phyloP scores from a whole-genome alignment of 1,140 invertebrate genomes.

The Heliconius himera region DNA sequence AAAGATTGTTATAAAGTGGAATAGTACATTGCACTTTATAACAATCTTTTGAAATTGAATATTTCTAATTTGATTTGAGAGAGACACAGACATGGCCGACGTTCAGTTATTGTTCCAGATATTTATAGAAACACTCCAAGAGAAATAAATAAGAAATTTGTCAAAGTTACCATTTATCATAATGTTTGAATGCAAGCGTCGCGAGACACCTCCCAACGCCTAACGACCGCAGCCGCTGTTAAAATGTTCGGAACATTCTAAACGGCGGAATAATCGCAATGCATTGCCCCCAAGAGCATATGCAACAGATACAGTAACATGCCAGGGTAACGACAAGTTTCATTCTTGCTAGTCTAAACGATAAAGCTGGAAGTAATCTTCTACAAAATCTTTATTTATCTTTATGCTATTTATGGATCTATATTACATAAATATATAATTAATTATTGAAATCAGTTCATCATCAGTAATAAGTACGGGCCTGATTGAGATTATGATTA shows the following conservation, averaged over 20 bases:
- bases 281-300: conserved; percentile 56
- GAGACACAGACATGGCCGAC: background rate
- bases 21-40: too few relatives aligned
- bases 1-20: too few relatives aligned
- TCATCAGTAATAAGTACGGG: too few relatives aligned
- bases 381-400: background rate
- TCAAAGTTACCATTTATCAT: conserved; percentile 33
- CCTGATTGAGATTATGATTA: too few relatives aligned
- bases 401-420: background rate
- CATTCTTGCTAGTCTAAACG: conserved; percentile 14
- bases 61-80: background rate
- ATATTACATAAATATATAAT: too few relatives aligned
- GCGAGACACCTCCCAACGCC: conserved; percentile 51
- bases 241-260: conserved; percentile 60
- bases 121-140: background rate
- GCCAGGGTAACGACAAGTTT: conserved; percentile 44
- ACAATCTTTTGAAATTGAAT: background rate
- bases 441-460: too few relatives aligned
- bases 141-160: conserved; percentile 28
- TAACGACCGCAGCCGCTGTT: conserved; percentile 58
- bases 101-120: background rate
- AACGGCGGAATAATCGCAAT: conserved; percentile 71
- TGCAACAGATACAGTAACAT: conserved; percentile 51
- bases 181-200: conserved; percentile 30
- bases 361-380: background rate